phyloP scores from a whole-genome alignment of 2,113 vertebrate genomes.

The Dicerorhinus sumatrensis region DNA sequence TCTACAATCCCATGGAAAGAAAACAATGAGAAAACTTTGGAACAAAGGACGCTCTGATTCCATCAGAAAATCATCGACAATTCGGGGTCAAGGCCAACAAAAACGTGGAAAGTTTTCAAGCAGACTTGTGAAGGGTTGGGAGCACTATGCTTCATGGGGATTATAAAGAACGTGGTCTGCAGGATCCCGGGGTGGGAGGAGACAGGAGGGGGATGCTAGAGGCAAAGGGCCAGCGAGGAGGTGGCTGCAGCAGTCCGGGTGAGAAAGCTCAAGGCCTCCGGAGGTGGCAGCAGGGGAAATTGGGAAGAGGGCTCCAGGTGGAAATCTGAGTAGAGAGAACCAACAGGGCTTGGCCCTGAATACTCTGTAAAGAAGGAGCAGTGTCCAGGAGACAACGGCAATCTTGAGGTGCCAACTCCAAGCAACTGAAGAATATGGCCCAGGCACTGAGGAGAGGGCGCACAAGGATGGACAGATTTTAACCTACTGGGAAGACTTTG shows the following conservation, averaged over 20 bases:
- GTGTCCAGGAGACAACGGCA: not conserved
- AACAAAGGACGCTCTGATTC: conserved; percentile 75
- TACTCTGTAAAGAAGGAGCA: not conserved
- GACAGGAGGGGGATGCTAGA: not conserved
- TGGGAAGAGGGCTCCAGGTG: not conserved
- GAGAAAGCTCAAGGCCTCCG: not conserved
- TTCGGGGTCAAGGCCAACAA: conserved; percentile 62
- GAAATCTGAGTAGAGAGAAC: not conserved
- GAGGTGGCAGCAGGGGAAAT: not conserved
- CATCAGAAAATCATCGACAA: conserved; percentile 62
- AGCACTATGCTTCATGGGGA: not conserved
- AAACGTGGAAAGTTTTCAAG: conserved; percentile 49
- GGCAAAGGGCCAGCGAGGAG: not conserved
- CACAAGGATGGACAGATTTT: not conserved
- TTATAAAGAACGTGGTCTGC: not conserved
- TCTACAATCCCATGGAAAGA: conserved; percentile 72
- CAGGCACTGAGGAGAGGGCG: not conserved
- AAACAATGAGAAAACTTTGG: conserved; percentile 78
- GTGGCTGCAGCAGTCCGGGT: too few species aligned
- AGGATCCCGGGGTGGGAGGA: not conserved
- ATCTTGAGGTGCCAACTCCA: not conserved
- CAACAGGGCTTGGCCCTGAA: not conserved
- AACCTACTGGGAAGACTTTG: not conserved
- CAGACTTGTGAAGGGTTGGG: not conserved
- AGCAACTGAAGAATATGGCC: not conserved